phyloP scores from a whole-genome alignment of 2,888 invertebrate genomes.

The Cheilosia urbana region DNA sequence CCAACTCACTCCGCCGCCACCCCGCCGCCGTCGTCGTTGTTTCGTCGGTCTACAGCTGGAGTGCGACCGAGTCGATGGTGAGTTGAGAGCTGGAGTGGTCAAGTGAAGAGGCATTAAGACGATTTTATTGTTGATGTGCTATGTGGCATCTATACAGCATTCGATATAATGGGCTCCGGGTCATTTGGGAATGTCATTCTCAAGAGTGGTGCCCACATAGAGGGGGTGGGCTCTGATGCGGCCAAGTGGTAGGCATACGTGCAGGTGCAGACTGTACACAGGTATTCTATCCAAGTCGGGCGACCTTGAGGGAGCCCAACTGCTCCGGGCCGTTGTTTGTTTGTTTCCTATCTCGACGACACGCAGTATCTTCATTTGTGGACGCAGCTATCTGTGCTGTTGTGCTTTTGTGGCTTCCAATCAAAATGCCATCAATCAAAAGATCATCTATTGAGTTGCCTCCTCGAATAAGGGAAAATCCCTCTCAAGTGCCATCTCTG shows the following conservation, averaged over 20 bases:
- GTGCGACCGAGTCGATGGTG: constrained; percentile 45
- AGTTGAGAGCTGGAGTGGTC: constrained; percentile 57
- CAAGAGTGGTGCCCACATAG: constrained; percentile 36
- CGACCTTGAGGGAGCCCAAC: constrained; percentile 59
- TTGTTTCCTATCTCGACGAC: constrained; percentile 47
- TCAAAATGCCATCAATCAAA: constrained; percentile 73
- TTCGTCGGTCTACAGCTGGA: background rate
- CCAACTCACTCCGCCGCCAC: constrained; percentile 17
- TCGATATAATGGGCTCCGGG: constrained; percentile 41
- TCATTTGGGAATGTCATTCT: constrained; percentile 63
- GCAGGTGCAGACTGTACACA: constrained; percentile 51
- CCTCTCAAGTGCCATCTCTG: constrained; percentile 47
- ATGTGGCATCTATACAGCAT: constrained; percentile 4
- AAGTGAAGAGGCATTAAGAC: constrained; percentile 70
- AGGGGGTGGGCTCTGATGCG: constrained; percentile 26
- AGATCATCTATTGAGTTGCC: constrained; percentile 57
- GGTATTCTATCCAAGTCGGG: constrained; percentile 25
- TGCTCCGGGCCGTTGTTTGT: constrained; percentile 23
- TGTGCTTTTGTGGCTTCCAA: constrained; percentile 49
- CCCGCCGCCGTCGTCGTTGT: background rate
- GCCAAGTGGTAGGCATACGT: background rate
- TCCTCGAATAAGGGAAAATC: constrained; percentile 11
- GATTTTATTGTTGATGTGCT: constrained; percentile 57
- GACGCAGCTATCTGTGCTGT: background rate
- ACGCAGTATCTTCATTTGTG: constrained; percentile 60